Evolutionary conservation across 2,797 vertebrate species (phyloP).

Genomic region (Pseudopleuronectes americanus): DNA sequence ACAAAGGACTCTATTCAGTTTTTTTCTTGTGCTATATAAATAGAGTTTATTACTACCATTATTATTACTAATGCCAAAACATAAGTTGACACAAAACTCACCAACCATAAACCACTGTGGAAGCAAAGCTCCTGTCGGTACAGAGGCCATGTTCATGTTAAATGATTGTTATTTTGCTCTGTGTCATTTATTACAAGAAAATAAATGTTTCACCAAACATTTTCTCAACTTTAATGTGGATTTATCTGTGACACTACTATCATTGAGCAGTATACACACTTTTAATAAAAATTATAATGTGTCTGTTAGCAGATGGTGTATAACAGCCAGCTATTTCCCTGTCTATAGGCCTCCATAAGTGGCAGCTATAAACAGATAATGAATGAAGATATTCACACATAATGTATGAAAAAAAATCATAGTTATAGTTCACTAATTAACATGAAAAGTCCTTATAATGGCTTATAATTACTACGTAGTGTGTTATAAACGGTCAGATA

Average conservation of each 20-base stretch:
- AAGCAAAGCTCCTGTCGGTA: not conserved
- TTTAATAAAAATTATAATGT: not conserved
- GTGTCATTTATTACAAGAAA: not conserved
- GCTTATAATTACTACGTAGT: not conserved
- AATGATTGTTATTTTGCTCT: not conserved
- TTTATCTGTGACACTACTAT: not conserved
- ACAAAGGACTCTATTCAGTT: not conserved
- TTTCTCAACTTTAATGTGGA: not conserved
- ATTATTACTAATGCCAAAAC: not conserved
- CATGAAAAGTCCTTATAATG: not conserved
- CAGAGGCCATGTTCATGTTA: not conserved
- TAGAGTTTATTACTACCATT: too few species aligned
- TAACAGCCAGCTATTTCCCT: not conserved
- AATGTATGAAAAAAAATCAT: not conserved
- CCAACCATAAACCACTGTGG: conserved; percentile 7
- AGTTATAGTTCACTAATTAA: not conserved
- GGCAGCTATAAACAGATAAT: not conserved
- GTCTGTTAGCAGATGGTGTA: not conserved
- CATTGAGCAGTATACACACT: not conserved
- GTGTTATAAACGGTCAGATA: not conserved
- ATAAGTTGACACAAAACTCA: conserved; percentile 6
- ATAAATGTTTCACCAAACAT: not conserved
- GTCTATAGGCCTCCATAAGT: not conserved
- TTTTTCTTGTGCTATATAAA: too few species aligned
- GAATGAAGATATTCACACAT: not conserved